Percentiles rank a stretch among this genome's conserved stretches.
Conservation (phyloP, 2,113 vertebrate genomes). For the Cyanistes caeruleus region DNA sequence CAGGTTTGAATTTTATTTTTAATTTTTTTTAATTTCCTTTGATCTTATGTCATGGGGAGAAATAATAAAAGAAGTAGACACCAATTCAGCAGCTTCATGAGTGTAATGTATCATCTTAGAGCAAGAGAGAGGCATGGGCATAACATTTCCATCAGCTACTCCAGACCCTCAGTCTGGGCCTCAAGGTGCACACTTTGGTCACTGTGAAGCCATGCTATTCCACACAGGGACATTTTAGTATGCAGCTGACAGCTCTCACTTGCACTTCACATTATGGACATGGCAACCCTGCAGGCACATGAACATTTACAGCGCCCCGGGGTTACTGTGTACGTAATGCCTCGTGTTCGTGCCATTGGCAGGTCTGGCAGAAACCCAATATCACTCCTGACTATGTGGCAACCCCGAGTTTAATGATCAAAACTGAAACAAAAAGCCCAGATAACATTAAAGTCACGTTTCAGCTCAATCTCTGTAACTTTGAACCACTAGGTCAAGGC, state of each 20-base stretch:
- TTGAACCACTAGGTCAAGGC: slow-evolving; percentile 29
- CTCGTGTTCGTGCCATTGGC: neutral
- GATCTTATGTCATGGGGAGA: neutral
- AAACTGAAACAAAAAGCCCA: slow-evolving; percentile 54
- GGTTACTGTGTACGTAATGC: neutral
- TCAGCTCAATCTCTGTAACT: slow-evolving; percentile 23
- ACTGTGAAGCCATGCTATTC: neutral
- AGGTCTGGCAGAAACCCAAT: slow-evolving; percentile 31
- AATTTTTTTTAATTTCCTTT: neutral
- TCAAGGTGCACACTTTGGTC: neutral
- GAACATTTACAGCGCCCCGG: neutral
- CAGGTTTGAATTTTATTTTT: neutral
- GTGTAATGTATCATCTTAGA: rapidly evolving
- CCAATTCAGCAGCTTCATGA: neutral
- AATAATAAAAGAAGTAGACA: neutral
- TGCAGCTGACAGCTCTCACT: neutral
- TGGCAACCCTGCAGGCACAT: neutral
- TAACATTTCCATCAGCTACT: neutral
- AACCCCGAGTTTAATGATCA: slow-evolving; percentile 33
- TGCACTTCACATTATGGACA: neutral
- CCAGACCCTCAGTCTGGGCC: neutral
- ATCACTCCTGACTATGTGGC: slow-evolving; percentile 19
- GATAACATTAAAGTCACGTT: slow-evolving; percentile 43
- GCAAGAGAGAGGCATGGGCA: neutral
- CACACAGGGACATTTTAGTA: neutral